Evolutionary conservation across 2,888 invertebrate species (phyloP), one percentile per base, ranked within the genome.

Genomic region (Tenthredo distinguenda): DNA sequence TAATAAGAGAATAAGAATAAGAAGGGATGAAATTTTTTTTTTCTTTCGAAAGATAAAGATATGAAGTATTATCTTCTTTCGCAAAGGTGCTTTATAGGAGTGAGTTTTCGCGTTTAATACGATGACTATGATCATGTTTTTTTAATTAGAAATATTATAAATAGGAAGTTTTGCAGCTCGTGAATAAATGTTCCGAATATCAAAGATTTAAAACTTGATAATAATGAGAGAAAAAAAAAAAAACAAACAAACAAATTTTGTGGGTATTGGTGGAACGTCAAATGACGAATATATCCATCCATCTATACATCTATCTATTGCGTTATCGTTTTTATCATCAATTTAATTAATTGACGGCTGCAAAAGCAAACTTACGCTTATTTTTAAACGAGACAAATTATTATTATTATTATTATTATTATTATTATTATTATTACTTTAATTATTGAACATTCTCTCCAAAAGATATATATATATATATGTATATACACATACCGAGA

Each of bases 311-410:
- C 26, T 12, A 62, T 62, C 12, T 26, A 62, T 55, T 55, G 55
- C n/a, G 55, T 55, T 26, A 62, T 62, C 62, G 62, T 62, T 47
- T 62, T 62, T 62, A 62, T 62, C 47, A 47, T 40, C 31, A 62
- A 18, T 62, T 62, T 15, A 62, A 62, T 58, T 21, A 40, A 81
- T 81, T 62, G 62, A 37, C 68, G 83, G 83, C 83, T 83, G 83
- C 83, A 47, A 71, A 83, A 83, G 83, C 83, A 83, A 83, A 85
- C 87, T 88, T 87, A 86, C 87, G 76, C 82, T 84, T 85, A 58
- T 84, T 74, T 81, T 83, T 85, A 74, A 79, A 79, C 72, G 79
- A 72, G 31, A 47, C 21, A 26, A 72, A 47, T 81, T 40, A 65
- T 76, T 77, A 83, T 21, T 43, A 58, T 65, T 12, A 84, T 47